Base-by-base conservation (phyloP, 2,888 invertebrate genomes). In the Plebejus melissa region DNA sequence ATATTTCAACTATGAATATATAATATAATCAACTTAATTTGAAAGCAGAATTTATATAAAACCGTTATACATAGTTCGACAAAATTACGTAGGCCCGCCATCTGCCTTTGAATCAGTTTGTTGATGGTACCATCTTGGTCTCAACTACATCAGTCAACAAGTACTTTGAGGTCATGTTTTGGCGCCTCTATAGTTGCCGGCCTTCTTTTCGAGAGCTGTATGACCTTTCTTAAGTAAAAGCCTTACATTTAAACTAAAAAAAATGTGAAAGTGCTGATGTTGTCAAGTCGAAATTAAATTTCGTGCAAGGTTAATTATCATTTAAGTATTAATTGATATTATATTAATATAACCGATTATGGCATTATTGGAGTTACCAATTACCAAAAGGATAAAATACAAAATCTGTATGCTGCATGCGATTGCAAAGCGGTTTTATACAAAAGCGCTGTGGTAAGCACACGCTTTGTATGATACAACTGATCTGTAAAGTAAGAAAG, bases 151-250 rank as follows among this genome's bases (percentile, higher is more conserved):
- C 58, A 58, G 58, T 32, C 28, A 60, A 60, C 22, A 7, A 13
- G 32, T 9, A 13, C 3, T 4, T 11, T 32, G 16, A 65, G 65
- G 65, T 65, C 65, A 65, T 13, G 16, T 36, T 36, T 36, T 65
- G 32, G 28, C 60, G 60, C 60, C 60, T 28, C 60, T 11, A 11
- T 11, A 60, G 60, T 60, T 28, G 60, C 9, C 11, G 28, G 9
- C 32, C 32, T 65, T 65, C 11, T 65, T 65, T 4, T 65, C 28
- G 11, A 28, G 9, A 65, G 28, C 32, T 65, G 65, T 65, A 9
- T 13, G 32, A 65, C 65, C 65, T 65, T 65, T 65, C 36, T 6
- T 32, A 36, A 65, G 65, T 65, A 65, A 65, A 65, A 65, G 65
- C 32, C 13, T 32, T 65, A 65, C 13, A 65, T 65, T 65, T 32